Evolutionary conservation across 1,140 invertebrate species (phyloP).

Genomic region (Megathymus violae): DNA sequence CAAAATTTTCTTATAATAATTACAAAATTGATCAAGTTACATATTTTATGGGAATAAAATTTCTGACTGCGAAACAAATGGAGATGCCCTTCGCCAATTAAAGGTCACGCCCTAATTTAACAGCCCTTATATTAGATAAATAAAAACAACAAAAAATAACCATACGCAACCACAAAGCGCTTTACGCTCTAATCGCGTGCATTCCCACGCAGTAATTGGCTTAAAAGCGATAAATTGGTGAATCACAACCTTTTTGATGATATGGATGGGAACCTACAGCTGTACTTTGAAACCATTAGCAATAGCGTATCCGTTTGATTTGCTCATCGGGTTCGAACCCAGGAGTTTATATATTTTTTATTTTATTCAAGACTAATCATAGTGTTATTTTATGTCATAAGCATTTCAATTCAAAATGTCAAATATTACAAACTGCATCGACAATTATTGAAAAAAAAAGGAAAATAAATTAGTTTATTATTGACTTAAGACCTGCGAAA

Average conservation of each 20-base stretch:
- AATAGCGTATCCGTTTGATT: neutral
- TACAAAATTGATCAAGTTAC: no score
- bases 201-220: slow-evolving; percentile 50
- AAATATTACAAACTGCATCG: no score
- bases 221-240: slow-evolving; percentile 45
- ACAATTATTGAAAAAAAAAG: no score
- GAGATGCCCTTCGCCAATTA: neutral
- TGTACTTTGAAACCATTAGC: slow-evolving; percentile 7
- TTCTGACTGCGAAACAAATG: neutral
- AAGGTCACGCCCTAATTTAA: slow-evolving; percentile 30
- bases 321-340: neutral
- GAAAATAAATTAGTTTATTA: no score
- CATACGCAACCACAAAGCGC: slow-evolving; percentile 50
- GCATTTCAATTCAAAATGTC: no score
- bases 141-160: slow-evolving; percentile 20
- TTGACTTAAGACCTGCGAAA: no score
- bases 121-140: slow-evolving; percentile 24
- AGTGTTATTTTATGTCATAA: no score
- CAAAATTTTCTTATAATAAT: no score
- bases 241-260: slow-evolving; percentile 42
- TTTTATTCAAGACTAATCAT: no score
- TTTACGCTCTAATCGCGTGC: slow-evolving; percentile 47
- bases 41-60: neutral
- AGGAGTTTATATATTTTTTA: no score
- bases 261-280: slow-evolving; percentile 24